A percentile compares a stretch with the other conserved stretches of the same genome.
These are phyloP conservation scores for Opisthocomus hoazin DNA, from an alignment of 2,113 vertebrate species.

Conservation along the genomic window DNA sequence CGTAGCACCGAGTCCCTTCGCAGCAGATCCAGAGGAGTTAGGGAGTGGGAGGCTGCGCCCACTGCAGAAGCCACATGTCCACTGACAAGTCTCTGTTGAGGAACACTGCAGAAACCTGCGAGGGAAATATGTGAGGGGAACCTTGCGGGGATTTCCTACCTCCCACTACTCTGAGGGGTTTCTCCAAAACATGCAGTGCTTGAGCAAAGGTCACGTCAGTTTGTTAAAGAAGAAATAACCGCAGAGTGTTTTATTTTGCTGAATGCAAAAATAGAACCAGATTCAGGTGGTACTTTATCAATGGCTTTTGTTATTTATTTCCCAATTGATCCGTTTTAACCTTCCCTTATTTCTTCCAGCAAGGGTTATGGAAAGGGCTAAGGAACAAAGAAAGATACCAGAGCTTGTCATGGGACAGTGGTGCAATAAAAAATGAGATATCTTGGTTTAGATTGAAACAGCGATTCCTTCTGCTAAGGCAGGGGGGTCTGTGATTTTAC, in stretches of 20 bases:
- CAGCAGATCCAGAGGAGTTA: background rate
- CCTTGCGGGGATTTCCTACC: constrained; percentile 51
- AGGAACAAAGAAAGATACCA: background rate
- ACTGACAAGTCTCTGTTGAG: background rate
- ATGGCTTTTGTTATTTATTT: background rate
- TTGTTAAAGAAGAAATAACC: background rate
- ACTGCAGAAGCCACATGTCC: background rate
- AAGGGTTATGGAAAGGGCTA: background rate
- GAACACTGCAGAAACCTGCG: background rate
- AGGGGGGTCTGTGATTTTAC: background rate
- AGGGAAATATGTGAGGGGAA: constrained; percentile 26
- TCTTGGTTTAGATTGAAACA: background rate
- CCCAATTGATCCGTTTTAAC: background rate
- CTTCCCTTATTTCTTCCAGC: background rate
- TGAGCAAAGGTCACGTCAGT: background rate
- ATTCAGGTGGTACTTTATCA: background rate
- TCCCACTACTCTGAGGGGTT: background rate
- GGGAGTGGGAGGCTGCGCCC: background rate
- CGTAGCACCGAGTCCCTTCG: background rate
- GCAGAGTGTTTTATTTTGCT: background rate
- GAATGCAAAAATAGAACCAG: background rate
- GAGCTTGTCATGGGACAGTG: background rate
- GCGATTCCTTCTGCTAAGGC: background rate
- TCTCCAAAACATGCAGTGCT: background rate
- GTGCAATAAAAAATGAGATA: background rate